Conservation (phyloP, 2,888 invertebrate genomes). For the Epistrophe grossulariae region DNA sequence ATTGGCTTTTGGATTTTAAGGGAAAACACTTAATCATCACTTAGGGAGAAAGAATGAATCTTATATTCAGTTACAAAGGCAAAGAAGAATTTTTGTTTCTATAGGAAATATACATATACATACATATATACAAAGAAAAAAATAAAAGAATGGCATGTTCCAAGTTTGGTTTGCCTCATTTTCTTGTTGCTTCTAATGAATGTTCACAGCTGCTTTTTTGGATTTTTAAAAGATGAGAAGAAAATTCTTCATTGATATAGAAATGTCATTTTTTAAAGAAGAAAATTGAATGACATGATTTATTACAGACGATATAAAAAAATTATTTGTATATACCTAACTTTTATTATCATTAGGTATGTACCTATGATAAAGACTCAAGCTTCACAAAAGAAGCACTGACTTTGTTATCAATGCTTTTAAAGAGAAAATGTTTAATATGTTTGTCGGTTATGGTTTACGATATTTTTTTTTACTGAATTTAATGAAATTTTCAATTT, state of each 20-base stretch:
- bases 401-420: constrained; percentile 19
- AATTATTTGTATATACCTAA: constrained; percentile 23
- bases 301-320: constrained; percentile 34
- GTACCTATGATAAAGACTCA: not conserved
- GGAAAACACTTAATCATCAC: constrained; percentile 72
- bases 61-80: constrained; percentile 53
- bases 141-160: constrained; percentile 36
- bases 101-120: not conserved
- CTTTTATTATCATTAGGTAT: not conserved
- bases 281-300: constrained; percentile 46
- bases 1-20: constrained; percentile 61
- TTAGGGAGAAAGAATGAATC: constrained; percentile 54
- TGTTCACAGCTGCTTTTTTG: constrained; percentile 66
- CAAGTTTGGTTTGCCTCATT: constrained; percentile 45
- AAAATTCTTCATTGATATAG: constrained; percentile 4
- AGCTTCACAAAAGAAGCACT: not conserved
- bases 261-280: not conserved
- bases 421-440: not conserved
- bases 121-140: not conserved
- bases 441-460: not conserved
- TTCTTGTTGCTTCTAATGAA: constrained; percentile 36
- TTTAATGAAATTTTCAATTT: no score
- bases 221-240: constrained; percentile 37
- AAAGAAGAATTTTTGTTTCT: constrained; percentile 38
- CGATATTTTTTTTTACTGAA: no score